These are phyloP conservation scores for Phyllostomus discolor DNA, from an alignment of 2,113 vertebrate species.

Conservation along the genomic window DNA sequence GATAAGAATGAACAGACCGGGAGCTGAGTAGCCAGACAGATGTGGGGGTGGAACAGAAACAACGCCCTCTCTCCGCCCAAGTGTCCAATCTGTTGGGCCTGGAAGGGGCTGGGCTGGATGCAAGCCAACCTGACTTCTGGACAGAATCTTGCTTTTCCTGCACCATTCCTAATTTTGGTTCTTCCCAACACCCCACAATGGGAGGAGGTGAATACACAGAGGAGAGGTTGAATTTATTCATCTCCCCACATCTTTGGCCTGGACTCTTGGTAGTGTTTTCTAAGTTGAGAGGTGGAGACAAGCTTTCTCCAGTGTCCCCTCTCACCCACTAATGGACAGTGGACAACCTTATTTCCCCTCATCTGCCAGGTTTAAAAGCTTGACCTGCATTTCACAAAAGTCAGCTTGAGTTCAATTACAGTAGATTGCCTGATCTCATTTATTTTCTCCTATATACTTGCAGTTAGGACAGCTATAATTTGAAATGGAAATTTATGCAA, in stretches of 20 bases:
- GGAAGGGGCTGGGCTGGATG: not conserved
- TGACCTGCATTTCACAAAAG: constrained; percentile 40
- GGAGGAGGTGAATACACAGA: not conserved
- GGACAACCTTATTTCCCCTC: not conserved
- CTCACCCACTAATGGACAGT: not conserved
- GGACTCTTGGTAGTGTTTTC: not conserved
- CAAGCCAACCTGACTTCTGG: not conserved
- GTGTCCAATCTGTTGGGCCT: not conserved
- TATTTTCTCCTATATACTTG: constrained; percentile 62
- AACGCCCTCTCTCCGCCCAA: too few relatives aligned
- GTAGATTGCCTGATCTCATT: constrained; percentile 58
- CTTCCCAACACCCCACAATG: not conserved
- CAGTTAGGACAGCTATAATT: constrained; percentile 67
- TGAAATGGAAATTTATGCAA: constrained; percentile 77
- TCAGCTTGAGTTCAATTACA: constrained; percentile 49
- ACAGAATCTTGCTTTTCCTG: not conserved
- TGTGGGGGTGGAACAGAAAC: not conserved
- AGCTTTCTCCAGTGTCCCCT: not conserved
- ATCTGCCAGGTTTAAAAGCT: not conserved
- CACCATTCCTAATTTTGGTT: not conserved
- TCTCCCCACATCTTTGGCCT: not conserved
- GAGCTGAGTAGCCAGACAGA: not conserved
- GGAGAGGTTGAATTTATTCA: not conserved
- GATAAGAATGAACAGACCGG: not conserved
- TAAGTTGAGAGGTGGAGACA: not conserved